These are phyloP conservation scores for Aix galericulata DNA, from an alignment of 2,113 vertebrate genomes.

Conservation along the genomic window DNA sequence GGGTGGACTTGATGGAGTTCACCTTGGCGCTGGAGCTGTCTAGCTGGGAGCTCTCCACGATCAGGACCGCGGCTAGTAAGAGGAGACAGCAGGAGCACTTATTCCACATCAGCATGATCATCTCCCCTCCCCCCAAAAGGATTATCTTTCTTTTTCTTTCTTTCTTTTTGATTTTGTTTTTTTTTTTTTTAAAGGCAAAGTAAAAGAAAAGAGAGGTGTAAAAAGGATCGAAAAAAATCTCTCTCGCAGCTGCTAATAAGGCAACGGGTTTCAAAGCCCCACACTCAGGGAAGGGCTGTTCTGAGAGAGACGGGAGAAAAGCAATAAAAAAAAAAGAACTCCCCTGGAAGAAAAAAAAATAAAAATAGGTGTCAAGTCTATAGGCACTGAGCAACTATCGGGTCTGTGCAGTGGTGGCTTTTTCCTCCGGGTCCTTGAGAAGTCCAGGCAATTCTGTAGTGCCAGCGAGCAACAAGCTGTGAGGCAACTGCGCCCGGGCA, in stretches of 20 bases:
- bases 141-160: neutral
- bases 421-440: slow-evolving; percentile 38
- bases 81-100: slow-evolving; percentile 83
- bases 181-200: neutral
- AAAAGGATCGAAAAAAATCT: neutral
- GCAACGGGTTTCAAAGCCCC: slow-evolving; percentile 19
- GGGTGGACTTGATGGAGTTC: slow-evolving; percentile 93
- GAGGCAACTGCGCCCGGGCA: slow-evolving; percentile 52
- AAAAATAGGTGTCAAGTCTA: slow-evolving; percentile 5
- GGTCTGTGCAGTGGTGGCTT: slow-evolving; percentile 25
- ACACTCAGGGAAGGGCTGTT: slow-evolving; percentile 19
- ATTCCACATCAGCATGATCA: slow-evolving; percentile 83
- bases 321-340: neutral
- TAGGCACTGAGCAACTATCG: neutral
- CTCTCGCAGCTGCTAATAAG: slow-evolving; percentile 16
- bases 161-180: too few relatives aligned
- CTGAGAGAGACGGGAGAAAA: slow-evolving; percentile 11
- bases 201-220: neutral
- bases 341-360: neutral
- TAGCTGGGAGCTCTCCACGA: slow-evolving; percentile 85
- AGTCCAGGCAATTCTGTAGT: slow-evolving; percentile 55
- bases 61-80: slow-evolving; percentile 84
- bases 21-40: slow-evolving; percentile 84
- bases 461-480: slow-evolving; percentile 38
- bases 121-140: slow-evolving; percentile 65